A percentile compares a stretch with the other conserved stretches of the same genome.
phyloP scores from a whole-genome alignment of 2,797 vertebrate genomes.

The Micromesistius poutassou region DNA sequence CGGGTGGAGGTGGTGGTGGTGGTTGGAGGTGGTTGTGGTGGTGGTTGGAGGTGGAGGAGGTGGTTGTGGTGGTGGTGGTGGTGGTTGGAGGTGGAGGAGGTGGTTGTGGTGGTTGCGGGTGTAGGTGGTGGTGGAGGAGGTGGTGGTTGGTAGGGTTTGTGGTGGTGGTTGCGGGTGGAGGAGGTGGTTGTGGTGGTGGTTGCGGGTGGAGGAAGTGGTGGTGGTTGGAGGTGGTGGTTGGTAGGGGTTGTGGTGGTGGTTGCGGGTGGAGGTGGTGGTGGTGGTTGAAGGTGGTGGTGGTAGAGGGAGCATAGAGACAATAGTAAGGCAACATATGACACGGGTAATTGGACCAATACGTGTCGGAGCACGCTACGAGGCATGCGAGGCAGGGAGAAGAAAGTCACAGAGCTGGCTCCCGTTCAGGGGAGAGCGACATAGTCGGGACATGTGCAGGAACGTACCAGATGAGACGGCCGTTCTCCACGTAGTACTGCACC shows the following conservation, averaged over 20 bases:
- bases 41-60: too few species aligned
- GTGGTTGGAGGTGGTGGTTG: too few species aligned
- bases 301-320: neutral
- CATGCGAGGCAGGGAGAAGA: neutral
- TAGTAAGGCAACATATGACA: neutral
- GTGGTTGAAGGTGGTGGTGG: neutral
- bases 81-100: neutral
- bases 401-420: neutral
- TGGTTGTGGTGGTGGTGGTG: too few species aligned
- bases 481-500: constrained; percentile 88
- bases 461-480: constrained; percentile 84
- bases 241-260: too few species aligned
- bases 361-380: neutral
- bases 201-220: too few species aligned
- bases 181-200: too few species aligned
- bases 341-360: neutral
- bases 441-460: constrained; percentile 21
- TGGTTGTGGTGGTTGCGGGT: too few species aligned
- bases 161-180: too few species aligned
- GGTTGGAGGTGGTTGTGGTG: too few species aligned
- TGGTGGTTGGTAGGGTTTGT: too few species aligned
- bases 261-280: neutral
- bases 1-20: too few species aligned
- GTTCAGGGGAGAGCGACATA: neutral
- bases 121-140: too few species aligned